Evolutionary conservation across 1,140 invertebrate species (phyloP).

Genomic region (Drosophila sproati): DNA sequence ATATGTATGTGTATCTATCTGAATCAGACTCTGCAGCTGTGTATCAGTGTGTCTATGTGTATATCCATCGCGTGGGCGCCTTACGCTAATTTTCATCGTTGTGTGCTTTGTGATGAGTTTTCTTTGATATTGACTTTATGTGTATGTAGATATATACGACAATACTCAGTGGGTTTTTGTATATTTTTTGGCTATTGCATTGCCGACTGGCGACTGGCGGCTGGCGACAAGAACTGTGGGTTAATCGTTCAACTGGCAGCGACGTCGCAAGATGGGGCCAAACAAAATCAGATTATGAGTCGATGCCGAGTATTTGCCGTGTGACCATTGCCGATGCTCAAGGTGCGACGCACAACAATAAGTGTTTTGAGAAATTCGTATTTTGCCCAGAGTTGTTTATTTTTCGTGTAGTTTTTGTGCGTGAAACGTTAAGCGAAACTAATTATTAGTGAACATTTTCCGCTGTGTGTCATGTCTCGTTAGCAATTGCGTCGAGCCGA

Average conservation of each 20-base stretch:
- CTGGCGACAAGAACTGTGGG: conserved; percentile 57
- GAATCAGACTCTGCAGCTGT: conserved; percentile 8
- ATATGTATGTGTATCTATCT: conserved; percentile 4
- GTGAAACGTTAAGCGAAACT: conserved; percentile 13
- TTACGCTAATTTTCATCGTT: conserved; percentile 63
- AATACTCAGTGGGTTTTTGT: conserved; percentile 26
- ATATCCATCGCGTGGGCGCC: conserved; percentile 50
- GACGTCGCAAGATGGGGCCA: conserved; percentile 53
- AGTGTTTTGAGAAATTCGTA: neutral
- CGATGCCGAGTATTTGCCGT: conserved; percentile 56
- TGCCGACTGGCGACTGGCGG: conserved; percentile 24
- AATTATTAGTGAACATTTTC: conserved; percentile 16
- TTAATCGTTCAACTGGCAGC: conserved; percentile 61
- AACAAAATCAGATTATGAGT: conserved; percentile 75
- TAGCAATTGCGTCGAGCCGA: conserved; percentile 8
- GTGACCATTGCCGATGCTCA: conserved; percentile 60
- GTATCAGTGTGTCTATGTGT: conserved; percentile 17
- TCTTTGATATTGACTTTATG: conserved; percentile 61
- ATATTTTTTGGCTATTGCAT: conserved; percentile 55
- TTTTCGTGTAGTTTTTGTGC: neutral
- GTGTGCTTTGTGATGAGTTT: conserved; percentile 43
- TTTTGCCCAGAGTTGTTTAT: neutral
- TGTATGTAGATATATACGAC: conserved; percentile 13
- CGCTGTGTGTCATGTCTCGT: conserved; percentile 30
- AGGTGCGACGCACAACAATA: conserved; percentile 49